Base-by-base conservation (phyloP, 2,888 invertebrate species). In the Agonopterix arenella region DNA sequence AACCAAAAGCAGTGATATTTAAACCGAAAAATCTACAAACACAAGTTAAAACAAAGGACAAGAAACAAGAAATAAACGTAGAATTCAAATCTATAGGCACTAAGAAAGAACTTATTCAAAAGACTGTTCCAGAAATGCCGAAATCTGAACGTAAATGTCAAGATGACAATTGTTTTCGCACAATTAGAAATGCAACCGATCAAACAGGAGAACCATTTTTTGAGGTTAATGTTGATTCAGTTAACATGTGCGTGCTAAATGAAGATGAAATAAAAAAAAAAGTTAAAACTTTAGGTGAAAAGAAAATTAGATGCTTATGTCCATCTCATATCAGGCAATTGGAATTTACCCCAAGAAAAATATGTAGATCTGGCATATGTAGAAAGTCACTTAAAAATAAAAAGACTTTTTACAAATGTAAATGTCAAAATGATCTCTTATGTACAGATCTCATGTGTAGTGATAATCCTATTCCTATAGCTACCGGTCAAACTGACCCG, bases 371-470 rank as follows among this genome's bases (percentile, higher is more conserved):
- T n/a, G 66, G 68, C 16, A 41, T 52, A 7, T 70, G 69, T 50
- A 45, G 59, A 52, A 60, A 55, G 44, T 61, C 64, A 3, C 44
- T 48, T 36, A 58, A 40, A 40, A 40, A 66, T 50, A 66, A 64
- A 51, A 59, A 52, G n/a, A 58, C 53, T 2, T 53, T 58, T 51
- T 65, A 68, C 47, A 53, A 56, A 45, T 69, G 68, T 42, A 63
- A 57, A 18, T 69, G 68, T 48, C 49, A 28, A 49, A 52, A 52
- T 58, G 40, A 9, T n/a, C n/a, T 40, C n/a, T 40, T n/a, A 50
- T 75, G 73, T 48, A 54, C 56, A 9, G 68, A 76, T 52, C 18
- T 49, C 36, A 65, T 64, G 2, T 74, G 74, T 47, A 47, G 55
- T 45, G 36, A 13, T 46, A 46, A 40, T n/a, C 40, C 42, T 46